These are phyloP conservation scores for Orthosia gracilis DNA, from an alignment of 2,888 invertebrate genomes.

Conservation along the genomic window DNA sequence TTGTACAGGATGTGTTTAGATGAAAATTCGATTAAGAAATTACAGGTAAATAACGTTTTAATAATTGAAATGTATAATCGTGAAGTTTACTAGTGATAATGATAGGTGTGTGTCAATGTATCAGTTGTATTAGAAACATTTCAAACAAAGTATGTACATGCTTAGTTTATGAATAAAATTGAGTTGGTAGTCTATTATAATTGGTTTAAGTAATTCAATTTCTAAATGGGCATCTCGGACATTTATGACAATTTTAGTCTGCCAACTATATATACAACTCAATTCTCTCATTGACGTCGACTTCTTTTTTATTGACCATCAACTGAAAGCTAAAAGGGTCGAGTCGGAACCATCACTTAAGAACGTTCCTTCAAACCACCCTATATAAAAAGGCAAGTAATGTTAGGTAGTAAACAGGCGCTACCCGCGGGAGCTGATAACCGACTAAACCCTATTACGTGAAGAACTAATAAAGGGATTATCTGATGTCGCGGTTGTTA, in stretches of 20 bases:
- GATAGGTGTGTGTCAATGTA: not conserved
- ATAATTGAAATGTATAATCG: not conserved
- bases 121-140: too few relatives aligned
- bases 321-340: not conserved
- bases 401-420: constrained; percentile 19
- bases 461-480: constrained; percentile 49
- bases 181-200: not conserved
- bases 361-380: not conserved
- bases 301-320: not conserved
- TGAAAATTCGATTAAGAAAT: not conserved
- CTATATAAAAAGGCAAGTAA: constrained; percentile 23
- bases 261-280: not conserved
- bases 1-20: not conserved
- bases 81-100: not conserved
- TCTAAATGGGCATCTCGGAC: too few relatives aligned
- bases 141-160: not conserved
- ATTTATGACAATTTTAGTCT: not conserved
- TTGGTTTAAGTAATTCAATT: not conserved
- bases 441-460: constrained; percentile 38
- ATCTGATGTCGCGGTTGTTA: constrained; percentile 33
- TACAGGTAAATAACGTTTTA: not conserved
- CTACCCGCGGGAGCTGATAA: constrained; percentile 17
- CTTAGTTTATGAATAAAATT: not conserved
- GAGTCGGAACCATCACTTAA: not conserved
- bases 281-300: not conserved